phyloP scores from a whole-genome alignment of 1,140 invertebrate genomes.

The Hylyphantes graminicola region DNA sequence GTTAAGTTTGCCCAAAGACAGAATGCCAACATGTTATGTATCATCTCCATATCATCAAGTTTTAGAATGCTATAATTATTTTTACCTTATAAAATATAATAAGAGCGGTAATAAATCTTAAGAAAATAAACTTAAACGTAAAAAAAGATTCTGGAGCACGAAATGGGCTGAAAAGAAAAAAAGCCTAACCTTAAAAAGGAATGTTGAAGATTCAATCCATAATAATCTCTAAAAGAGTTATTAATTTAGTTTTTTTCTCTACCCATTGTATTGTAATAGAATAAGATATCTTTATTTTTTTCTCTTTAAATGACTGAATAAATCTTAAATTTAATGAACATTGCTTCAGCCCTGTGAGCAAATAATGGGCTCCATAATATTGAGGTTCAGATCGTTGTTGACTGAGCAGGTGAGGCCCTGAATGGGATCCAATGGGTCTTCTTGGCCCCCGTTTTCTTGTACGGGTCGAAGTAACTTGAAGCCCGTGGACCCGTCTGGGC shows the following conservation, averaged over 20 bases:
- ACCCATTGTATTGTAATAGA: constrained; percentile 14
- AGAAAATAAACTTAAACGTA: constrained; percentile 8
- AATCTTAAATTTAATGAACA: neutral
- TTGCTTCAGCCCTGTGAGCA: constrained; percentile 50
- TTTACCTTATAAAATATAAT: constrained; percentile 1
- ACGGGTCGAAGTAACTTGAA: constrained; percentile 71
- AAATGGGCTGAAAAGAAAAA: constrained; percentile 33
- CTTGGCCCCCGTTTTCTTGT: neutral
- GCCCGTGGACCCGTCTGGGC: constrained; percentile 88
- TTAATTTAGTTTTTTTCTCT: constrained; percentile 24
- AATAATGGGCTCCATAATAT: constrained; percentile 38
- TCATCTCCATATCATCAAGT: constrained; percentile 7
- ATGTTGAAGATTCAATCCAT: constrained; percentile 22
- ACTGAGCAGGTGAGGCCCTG: constrained; percentile 19
- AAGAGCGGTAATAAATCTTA: constrained; percentile 33
- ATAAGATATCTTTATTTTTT: constrained; percentile 9
- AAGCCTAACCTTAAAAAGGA: constrained; percentile 26
- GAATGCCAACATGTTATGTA: constrained; percentile 32
- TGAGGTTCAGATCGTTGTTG: constrained; percentile 38
- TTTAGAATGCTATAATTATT: neutral
- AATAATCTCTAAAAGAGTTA: constrained; percentile 44
- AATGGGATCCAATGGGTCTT: neutral
- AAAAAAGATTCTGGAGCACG: constrained; percentile 9
- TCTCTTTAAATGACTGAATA: too few relatives aligned
- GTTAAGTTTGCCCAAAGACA: constrained; percentile 50